A percentile compares a stretch with the other conserved stretches of the same genome.
Evolutionary conservation across 2,888 invertebrate species (phyloP).

Genomic region (Terebella lapidaria): DNA sequence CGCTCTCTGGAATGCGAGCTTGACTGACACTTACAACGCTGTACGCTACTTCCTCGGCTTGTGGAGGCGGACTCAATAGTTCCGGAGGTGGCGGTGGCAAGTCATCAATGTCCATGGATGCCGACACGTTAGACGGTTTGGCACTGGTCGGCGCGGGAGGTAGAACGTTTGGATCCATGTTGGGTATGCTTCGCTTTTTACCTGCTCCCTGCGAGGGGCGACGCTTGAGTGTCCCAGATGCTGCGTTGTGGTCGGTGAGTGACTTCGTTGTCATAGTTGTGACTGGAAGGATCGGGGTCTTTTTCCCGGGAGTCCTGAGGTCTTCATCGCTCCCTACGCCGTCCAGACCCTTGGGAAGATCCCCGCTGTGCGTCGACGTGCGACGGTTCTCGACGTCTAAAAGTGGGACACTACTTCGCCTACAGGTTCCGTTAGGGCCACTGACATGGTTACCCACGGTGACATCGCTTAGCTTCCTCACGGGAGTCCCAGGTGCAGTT

Average conservation of each 20-base stretch:
- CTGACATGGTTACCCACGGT: background rate
- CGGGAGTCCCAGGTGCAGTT: background rate
- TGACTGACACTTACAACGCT: background rate
- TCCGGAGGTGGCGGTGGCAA: constrained; percentile 3
- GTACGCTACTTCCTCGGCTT: background rate
- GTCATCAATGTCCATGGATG: background rate
- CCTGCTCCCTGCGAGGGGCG: background rate
- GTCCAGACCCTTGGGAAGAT: background rate
- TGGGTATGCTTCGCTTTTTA: background rate
- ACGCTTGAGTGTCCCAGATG: background rate
- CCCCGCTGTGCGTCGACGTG: background rate
- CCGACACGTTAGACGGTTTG: background rate
- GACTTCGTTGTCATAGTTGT: constrained; percentile 18
- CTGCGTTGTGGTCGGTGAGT: constrained; percentile 5
- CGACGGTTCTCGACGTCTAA: no score
- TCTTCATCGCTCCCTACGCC: background rate
- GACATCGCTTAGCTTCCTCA: background rate
- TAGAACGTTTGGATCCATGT: background rate
- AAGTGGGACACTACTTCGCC: background rate
- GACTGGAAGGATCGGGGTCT: constrained; percentile 15
- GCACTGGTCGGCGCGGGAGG: background rate
- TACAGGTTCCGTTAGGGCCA: background rate
- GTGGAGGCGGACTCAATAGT: background rate
- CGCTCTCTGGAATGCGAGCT: background rate
- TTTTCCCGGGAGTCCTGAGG: background rate